phyloP scores from a whole-genome alignment of 2,888 invertebrate genomes.

The Melanargia galathea region DNA sequence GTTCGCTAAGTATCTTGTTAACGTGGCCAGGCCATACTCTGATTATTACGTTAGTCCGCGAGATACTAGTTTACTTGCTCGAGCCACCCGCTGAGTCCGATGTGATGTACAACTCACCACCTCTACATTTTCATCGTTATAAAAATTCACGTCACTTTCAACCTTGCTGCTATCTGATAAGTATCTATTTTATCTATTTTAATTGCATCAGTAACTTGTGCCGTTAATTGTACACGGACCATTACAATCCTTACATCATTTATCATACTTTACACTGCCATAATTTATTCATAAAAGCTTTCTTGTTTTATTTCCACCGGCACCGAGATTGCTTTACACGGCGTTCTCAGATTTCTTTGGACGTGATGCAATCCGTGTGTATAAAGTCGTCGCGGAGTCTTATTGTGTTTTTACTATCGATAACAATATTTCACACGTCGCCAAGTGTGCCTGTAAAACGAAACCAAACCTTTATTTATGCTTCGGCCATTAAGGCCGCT shows the following conservation, averaged over 20 bases:
- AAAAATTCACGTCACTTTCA: constrained; percentile 40
- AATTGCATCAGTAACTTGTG: constrained; percentile 46
- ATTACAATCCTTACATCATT: constrained; percentile 78
- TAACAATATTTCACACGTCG: constrained; percentile 78
- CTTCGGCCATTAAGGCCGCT: constrained; percentile 40
- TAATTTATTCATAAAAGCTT: constrained; percentile 77
- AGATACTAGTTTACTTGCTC: constrained; percentile 75
- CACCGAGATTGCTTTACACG: constrained; percentile 70
- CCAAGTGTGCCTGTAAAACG: constrained; percentile 67
- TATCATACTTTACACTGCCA: constrained; percentile 80
- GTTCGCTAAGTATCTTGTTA: constrained; percentile 56
- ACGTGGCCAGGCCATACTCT: constrained; percentile 64
- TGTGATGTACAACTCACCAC: constrained; percentile 70
- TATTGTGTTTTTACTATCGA: constrained; percentile 73
- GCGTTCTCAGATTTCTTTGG: constrained; percentile 74
- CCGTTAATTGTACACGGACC: constrained; percentile 66
- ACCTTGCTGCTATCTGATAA: constrained; percentile 41
- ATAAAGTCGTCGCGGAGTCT: constrained; percentile 65
- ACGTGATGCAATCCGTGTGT: constrained; percentile 72
- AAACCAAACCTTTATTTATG: constrained; percentile 67
- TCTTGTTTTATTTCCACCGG: constrained; percentile 71
- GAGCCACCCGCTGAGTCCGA: constrained; percentile 77
- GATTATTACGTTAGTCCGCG: constrained; percentile 77
- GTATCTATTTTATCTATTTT: constrained; percentile 32
- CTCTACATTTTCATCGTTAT: constrained; percentile 55